Evolutionary conservation across 2,797 vertebrate genomes (phyloP).

Genomic region (Anomalospiza imberbis): DNA sequence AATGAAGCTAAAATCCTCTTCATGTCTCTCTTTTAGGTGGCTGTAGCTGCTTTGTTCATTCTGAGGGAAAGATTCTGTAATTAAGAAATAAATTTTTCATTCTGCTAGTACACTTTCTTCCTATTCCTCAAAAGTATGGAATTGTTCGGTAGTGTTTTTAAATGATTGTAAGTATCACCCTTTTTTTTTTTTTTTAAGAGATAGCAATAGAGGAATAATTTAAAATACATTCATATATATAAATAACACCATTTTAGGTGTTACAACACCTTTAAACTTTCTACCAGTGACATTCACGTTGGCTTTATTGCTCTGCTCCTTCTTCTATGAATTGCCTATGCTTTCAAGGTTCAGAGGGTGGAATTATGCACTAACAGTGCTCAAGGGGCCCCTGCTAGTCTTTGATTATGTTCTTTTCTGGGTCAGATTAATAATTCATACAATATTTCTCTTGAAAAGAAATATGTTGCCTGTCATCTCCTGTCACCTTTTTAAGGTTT

Average conservation of each 20-base stretch:
- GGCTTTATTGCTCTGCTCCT: neutral
- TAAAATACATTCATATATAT: neutral
- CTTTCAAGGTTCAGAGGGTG: slow-evolving; percentile 36
- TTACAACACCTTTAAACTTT: neutral
- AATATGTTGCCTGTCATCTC: slow-evolving; percentile 56
- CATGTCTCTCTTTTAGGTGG: neutral
- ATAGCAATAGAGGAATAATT: neutral
- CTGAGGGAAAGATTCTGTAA: neutral
- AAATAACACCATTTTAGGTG: neutral
- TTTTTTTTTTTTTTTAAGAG: neutral
- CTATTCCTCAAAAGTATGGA: neutral
- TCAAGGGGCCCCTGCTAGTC: slow-evolving; percentile 23
- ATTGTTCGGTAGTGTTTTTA: neutral
- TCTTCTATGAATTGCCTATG: neutral
- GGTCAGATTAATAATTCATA: slow-evolving; percentile 73
- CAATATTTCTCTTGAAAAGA: slow-evolving; percentile 54
- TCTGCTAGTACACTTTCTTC: neutral
- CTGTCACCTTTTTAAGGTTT: slow-evolving; percentile 56
- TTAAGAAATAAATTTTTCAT: neutral
- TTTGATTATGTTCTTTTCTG: slow-evolving; percentile 67
- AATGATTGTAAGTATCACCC: neutral
- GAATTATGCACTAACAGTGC: slow-evolving; percentile 51
- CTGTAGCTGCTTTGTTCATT: neutral
- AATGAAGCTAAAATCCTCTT: neutral
- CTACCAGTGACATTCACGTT: neutral